Conservation (phyloP, 2,797 vertebrate genomes). For the Ctenosaura bakeri region DNA sequence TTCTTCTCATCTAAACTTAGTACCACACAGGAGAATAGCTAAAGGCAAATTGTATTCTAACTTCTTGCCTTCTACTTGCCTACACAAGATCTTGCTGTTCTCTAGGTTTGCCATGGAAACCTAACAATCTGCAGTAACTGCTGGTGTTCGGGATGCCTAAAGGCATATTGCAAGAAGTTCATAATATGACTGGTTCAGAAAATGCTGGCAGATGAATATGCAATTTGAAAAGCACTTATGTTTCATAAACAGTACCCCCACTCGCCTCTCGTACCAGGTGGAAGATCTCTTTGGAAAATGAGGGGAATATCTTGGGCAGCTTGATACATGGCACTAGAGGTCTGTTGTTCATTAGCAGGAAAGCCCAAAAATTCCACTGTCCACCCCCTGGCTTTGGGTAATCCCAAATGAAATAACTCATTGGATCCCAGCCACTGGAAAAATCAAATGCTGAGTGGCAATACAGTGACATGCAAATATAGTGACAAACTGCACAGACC, state of each 20-base stretch:
- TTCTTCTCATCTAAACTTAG: not conserved
- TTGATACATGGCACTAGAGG: not conserved
- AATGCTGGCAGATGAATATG: not conserved
- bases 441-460: not conserved
- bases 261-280: not conserved
- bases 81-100: conserved; percentile 74
- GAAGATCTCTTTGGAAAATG: conserved; percentile 2
- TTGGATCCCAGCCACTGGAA: conserved; percentile 14
- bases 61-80: conserved; percentile 58
- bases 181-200: not conserved
- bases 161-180: conserved; percentile 35
- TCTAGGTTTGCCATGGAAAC: conserved; percentile 69
- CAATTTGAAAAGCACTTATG: not conserved
- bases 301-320: not conserved
- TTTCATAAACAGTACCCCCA: not conserved
- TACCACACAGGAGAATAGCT: conserved; percentile 60
- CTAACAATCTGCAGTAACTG: conserved; percentile 62
- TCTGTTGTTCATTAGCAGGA: not conserved
- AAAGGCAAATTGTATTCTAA: conserved; percentile 54
- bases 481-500: not conserved
- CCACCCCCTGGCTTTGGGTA: not conserved
- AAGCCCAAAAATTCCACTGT: not conserved
- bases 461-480: not conserved
- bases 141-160: conserved; percentile 49
- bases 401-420: not conserved